Evolutionary conservation across 2,888 invertebrate species (phyloP), one percentile per base, ranked within the genome.

Genomic region (Ectobius pallidus): DNA sequence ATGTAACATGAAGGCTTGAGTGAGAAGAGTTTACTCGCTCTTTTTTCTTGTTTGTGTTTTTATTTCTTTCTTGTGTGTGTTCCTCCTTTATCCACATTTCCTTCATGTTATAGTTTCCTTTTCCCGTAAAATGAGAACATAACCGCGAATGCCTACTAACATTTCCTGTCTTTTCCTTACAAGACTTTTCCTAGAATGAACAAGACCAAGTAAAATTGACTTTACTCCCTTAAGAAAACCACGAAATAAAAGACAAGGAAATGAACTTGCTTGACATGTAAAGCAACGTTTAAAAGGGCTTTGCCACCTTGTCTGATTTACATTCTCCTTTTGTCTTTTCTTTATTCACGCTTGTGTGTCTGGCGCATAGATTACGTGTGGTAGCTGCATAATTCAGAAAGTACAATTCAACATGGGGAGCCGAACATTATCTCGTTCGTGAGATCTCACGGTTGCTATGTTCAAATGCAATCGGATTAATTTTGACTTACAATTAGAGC

Each of bases 41-140:
- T 46, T 42, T 16, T 18, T 65, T n/a, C n/a, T 46, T 27, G 27
- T 44, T 39, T 65, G n/a, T 32, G 9, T 34, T 44, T n/a, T 42
- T 11, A 22, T 32, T 20, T 20, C 1, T 62, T 63, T 65, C 11
- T 39, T 44, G 55, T 44, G 27, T 65, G 16, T 58, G 0, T 58
- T n/a, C n/a, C 30, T 65, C 65, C 44, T 65, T 65, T 65, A 46
- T 46, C 72, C 72, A 69, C 74, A 72, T 72, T 74, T 74, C 72
- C 74, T 74, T 42, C 46, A 25, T 65, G 70, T 72, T 72, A 72
- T 74, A 70, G 68, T 70, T 74, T 74, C 74, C 74, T 73, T 55
- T 72, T 70, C 68, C 74, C 44, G 25, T 65, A 65, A 32, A 62
- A 62, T n/a, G 18, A n/a, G 34, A 32, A 62, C 1, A 18, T 22